Base-by-base conservation (phyloP, 2,888 invertebrate genomes). In the Agriotes lineatus region DNA sequence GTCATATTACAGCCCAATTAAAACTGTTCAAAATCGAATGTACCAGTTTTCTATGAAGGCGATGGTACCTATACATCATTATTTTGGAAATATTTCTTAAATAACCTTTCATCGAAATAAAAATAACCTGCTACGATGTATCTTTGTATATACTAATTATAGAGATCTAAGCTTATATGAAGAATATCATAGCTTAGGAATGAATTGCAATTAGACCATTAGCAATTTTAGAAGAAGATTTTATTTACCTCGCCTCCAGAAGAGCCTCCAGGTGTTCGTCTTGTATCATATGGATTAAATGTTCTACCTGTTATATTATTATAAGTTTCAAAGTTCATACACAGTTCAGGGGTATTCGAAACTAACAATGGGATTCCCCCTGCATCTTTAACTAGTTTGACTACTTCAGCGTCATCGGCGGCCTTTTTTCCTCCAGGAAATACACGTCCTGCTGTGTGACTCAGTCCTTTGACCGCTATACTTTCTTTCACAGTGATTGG, bases 401-500 rank as follows among this genome's bases (percentile, higher is more conserved):
- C 93, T 0, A 87, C 89, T 0, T 85, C 88, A 0, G 95, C 94
- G 83, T 96, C 93, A 0, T 85, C 76, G 0, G 82, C 75, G 0
- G 94, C 91, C 84, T 84, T 0, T 85, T 75, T 0, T 84, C 84
- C 0, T 83, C 82, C 5, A 16, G 86, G 82, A 18, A 87, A 85
- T 1, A 87, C 69, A 57, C 88, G 87, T 1, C 96, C 96, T 37
- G 92, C 91, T 0, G 90, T 87, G 77, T 91, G 88, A 1, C 91
- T 90, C 82, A 93, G 81, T 0, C 93, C 95, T 87, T 92, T 89
- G 1, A 94, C 90, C 50, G 90, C 89, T 76, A 94, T 91, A 75
- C 92, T 91, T 82, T 95, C 95, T 82, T 96, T 96, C 0, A 94
- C 90, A 4, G 96, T 94, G 70, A 96, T 87, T 0, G 96, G 96